These are phyloP conservation scores for Mystacornis crossleyi DNA, from an alignment of 2,113 vertebrate genomes.

Conservation along the genomic window DNA sequence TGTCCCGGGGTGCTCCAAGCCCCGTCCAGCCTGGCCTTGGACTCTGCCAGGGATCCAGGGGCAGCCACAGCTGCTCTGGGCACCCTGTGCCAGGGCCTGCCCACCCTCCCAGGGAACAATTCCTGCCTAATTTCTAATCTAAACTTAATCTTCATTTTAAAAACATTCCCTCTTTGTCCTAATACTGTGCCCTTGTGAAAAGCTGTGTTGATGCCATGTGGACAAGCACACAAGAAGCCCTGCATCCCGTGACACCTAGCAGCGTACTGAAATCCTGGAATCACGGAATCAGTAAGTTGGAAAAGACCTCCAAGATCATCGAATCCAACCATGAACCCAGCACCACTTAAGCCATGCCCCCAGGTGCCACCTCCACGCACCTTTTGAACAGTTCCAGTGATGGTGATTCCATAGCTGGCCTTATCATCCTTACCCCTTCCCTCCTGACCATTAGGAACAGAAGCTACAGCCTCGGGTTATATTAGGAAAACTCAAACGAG, in stretches of 20 bases:
- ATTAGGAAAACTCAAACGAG: neutral
- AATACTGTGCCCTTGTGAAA: neutral
- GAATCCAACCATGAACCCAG: neutral
- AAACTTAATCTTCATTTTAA: neutral
- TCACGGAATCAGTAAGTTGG: too few relatives aligned
- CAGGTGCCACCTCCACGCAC: neutral
- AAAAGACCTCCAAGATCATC: neutral
- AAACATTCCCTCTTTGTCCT: neutral
- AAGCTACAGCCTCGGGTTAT: fast-evolving
- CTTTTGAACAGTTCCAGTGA: neutral
- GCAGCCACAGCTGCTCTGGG: neutral
- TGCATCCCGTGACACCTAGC: fast-evolving
- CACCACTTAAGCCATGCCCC: neutral
- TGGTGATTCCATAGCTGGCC: neutral
- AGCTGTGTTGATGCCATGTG: neutral
- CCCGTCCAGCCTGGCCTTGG: neutral
- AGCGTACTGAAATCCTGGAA: neutral
- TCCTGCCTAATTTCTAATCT: neutral
- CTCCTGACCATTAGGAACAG: neutral
- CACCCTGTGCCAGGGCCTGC: fast-evolving
- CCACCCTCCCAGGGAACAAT: neutral
- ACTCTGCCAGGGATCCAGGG: neutral
- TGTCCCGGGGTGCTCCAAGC: fast-evolving
- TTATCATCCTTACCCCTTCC: neutral
- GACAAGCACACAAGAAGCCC: too few relatives aligned